These are phyloP conservation scores for Zaprionus vittiger DNA, from an alignment of 1,140 invertebrate genomes.

Conservation along the genomic window DNA sequence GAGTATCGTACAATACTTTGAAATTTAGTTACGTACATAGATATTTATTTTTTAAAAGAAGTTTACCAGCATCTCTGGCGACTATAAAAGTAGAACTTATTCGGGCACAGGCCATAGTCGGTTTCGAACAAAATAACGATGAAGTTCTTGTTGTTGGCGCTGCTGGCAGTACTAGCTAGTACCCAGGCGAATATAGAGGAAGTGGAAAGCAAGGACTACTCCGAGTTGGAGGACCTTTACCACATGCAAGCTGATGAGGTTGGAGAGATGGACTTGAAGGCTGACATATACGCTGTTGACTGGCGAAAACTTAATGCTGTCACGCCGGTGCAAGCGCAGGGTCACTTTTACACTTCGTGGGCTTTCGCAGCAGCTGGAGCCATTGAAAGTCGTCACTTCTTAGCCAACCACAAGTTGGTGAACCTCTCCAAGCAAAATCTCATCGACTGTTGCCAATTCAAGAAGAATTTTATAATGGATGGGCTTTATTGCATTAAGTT, in stretches of 20 bases:
- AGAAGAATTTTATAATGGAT: neutral
- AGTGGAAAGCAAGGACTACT: conserved; percentile 11
- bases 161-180: conserved; percentile 3
- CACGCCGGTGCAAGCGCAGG: conserved; percentile 14
- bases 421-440: conserved; percentile 17
- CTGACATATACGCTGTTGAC: neutral
- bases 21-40: neutral
- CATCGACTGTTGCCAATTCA: conserved; percentile 13
- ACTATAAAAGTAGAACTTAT: conserved; percentile 12
- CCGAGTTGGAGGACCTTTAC: neutral
- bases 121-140: neutral
- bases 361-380: conserved; percentile 25
- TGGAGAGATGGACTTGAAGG: neutral
- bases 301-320: conserved; percentile 12
- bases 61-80: neutral
- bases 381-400: conserved; percentile 10
- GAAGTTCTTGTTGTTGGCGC: conserved; percentile 7
- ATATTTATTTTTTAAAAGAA: neutral
- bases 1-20: too few relatives aligned
- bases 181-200: conserved; percentile 1
- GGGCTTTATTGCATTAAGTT: conserved; percentile 21
- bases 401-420: neutral
- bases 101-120: neutral
- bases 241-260: neutral
- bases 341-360: conserved; percentile 30